Evolutionary conservation across 2,797 vertebrate species (phyloP).

Genomic region (Myiotriccus ornatus): DNA sequence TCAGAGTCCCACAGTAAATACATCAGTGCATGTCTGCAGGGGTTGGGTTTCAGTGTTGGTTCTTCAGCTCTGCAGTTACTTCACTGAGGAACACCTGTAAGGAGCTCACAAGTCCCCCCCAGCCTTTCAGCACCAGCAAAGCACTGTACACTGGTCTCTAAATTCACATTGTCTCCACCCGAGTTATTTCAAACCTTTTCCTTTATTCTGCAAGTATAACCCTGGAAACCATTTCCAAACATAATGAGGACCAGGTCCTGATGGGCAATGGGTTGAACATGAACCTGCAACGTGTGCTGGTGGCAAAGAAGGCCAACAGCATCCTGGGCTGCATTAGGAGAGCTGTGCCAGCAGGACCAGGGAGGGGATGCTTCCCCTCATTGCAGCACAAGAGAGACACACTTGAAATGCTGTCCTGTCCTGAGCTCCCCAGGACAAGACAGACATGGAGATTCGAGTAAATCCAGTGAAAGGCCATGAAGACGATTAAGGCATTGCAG

Average conservation of each 20-base stretch:
- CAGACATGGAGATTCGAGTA: background rate
- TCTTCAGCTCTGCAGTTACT: background rate
- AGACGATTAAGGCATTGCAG: background rate
- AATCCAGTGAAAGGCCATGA: background rate
- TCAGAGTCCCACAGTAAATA: background rate
- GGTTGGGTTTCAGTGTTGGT: too few species aligned
- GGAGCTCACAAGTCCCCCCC: background rate
- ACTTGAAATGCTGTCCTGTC: background rate
- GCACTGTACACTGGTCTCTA: background rate
- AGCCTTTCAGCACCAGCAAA: background rate
- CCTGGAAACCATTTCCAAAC: background rate
- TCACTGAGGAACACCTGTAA: background rate
- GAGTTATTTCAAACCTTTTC: background rate
- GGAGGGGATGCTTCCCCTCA: background rate
- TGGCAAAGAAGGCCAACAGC: background rate
- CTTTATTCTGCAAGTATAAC: background rate
- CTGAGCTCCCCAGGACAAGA: background rate
- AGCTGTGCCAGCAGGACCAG: background rate
- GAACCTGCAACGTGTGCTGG: background rate
- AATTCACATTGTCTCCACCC: background rate
- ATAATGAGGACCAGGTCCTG: background rate
- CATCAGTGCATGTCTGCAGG: background rate
- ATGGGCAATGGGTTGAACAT: background rate
- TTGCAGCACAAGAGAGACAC: background rate
- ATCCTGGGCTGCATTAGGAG: background rate